Evolutionary conservation across 2,888 invertebrate species (phyloP).

Genomic region (Dasysyrphus albostriatus): DNA sequence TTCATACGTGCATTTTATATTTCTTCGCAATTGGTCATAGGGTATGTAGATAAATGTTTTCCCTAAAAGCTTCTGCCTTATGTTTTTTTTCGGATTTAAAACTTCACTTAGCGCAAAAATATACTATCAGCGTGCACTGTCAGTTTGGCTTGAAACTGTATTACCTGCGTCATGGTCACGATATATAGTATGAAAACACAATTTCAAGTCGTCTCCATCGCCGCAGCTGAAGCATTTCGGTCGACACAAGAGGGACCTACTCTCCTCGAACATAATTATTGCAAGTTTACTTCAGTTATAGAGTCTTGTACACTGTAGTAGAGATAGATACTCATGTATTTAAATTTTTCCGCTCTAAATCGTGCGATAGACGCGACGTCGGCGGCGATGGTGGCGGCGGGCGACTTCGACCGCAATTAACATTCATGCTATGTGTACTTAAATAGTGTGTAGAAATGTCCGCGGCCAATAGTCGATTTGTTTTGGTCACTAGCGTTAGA

Average conservation of each 20-base stretch:
- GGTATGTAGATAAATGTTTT: constrained; percentile 1
- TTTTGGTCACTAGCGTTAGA: constrained; percentile 71
- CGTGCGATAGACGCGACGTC: constrained; percentile 17
- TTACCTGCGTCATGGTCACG: constrained; percentile 72
- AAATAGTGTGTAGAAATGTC: constrained; percentile 75
- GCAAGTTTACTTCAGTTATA: constrained; percentile 58
- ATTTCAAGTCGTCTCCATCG: constrained; percentile 23
- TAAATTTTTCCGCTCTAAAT: constrained; percentile 31
- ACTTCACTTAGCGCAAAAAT: constrained; percentile 51
- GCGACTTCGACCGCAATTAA: constrained; percentile 64
- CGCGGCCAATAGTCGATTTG: constrained; percentile 73
- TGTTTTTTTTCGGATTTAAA: constrained; percentile 39
- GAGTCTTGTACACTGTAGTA: constrained; percentile 14
- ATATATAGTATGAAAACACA: constrained; percentile 5
- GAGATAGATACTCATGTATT: background rate
- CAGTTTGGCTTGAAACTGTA: constrained; percentile 53
- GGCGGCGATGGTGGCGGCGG: constrained; percentile 1
- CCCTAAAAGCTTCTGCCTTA: background rate
- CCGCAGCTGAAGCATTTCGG: constrained; percentile 32
- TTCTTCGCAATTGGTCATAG: background rate
- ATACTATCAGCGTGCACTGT: constrained; percentile 28
- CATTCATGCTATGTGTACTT: constrained; percentile 70
- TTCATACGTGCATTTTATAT: too few species aligned
- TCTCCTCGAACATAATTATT: constrained; percentile 69
- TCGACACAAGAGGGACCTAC: constrained; percentile 54